Evolutionary conservation across 2,113 vertebrate species (phyloP).

Genomic region (Sylvilagus bachmani): DNA sequence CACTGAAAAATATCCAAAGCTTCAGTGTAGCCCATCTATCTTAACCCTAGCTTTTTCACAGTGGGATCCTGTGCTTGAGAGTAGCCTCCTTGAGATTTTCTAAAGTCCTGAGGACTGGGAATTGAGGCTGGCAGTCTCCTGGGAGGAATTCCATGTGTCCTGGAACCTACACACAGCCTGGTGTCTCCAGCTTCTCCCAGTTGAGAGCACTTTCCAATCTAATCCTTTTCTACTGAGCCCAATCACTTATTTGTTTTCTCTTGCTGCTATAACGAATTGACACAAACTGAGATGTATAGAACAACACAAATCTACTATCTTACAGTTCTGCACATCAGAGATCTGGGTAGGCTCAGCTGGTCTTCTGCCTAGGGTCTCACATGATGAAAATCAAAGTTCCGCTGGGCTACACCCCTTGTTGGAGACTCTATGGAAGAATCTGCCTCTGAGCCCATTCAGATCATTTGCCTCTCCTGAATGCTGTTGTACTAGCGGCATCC

Average conservation of each 20-base stretch:
- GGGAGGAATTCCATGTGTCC: not conserved
- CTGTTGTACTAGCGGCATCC: not conserved
- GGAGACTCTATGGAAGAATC: not conserved
- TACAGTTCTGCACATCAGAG: not conserved
- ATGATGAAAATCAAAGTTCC: not conserved
- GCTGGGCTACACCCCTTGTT: fast-evolving
- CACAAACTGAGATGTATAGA: not conserved
- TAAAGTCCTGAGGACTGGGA: not conserved
- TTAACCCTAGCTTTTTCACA: not conserved
- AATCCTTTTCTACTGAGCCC: not conserved
- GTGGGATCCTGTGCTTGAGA: not conserved
- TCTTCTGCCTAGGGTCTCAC: not conserved
- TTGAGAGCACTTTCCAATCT: not conserved
- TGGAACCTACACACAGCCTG: not conserved
- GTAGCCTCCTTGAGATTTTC: not conserved
- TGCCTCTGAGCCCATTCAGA: not conserved
- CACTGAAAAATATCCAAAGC: not conserved
- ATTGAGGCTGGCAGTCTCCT: not conserved
- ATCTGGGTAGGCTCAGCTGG: not conserved
- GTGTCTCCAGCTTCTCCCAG: not conserved
- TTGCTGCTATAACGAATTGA: not conserved
- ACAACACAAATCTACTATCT: not conserved
- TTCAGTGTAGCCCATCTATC: not conserved
- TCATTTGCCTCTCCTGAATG: not conserved
- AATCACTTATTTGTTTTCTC: not conserved